Evolutionary conservation across 2,888 invertebrate species (phyloP), one percentile per base, ranked within the genome.

Genomic region (Ariolimax columbianus): DNA sequence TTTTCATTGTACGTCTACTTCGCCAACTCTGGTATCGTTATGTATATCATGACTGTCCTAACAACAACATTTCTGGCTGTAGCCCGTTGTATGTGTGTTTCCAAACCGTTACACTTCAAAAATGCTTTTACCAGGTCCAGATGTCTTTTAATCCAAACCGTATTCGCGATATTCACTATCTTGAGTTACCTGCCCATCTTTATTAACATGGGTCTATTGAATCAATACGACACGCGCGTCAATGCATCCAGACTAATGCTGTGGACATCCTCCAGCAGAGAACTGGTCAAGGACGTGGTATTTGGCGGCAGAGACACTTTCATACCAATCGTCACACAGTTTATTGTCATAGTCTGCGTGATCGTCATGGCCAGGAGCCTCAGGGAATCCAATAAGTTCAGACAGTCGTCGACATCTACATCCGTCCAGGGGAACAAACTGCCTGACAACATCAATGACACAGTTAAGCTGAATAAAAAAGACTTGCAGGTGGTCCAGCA

Each of bases 41-140:
- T 83, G 6, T 68, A 77, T n/a, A 68, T 77, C 1, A 83, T 68
- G 66, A 77, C 77, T 3, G 66, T 77, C 2, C 55, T 83, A 26
- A 83, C 68, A 0, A 77, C 83, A 66, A 77, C 47, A 9, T 83
- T 68, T 30, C 40, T 83, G n/a, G 83, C 83, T 36, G 63, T 83
- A 17, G 68, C 68, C 17, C 77, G 83, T 11, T 83, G 77, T 36
- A 43, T 83, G 66, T 83, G 83, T 63, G 77, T 83, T 3, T 51
- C 68, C 17, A 77, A 47, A n/a, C 83, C 83, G 0, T 36, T 83
- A 33, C 77, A 77, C 36, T 83, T 83, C 68, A 77, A 47, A 47
- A 38, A 77, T 38, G 14, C 55, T 11, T 77, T 83, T 30, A 77
- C 77, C n/a, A 63, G 36, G 26, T n/a, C 17, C 17, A 40, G 77